Conservation (phyloP, 37 sponge, comb jelly and placozoan species). For the Beroe forskalii region DNA sequence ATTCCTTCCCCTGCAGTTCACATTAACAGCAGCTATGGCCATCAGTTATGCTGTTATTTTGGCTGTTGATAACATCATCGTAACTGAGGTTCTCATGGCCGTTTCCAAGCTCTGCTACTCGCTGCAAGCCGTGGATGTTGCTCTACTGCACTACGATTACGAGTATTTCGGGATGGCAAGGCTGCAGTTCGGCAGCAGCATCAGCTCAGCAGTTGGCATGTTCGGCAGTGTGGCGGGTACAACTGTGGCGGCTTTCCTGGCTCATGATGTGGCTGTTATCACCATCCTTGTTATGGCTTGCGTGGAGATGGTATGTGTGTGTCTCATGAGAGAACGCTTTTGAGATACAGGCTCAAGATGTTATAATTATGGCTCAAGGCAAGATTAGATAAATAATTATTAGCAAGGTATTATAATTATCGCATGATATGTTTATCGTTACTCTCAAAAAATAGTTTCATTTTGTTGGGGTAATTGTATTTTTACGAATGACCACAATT, state of each 20-base stretch:
- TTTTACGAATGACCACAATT: too few relatives aligned
- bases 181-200: neutral
- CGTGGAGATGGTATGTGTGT: neutral
- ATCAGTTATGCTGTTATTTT: neutral
- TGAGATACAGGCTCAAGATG: too few relatives aligned
- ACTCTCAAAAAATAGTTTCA: too few relatives aligned
- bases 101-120: neutral
- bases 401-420: too few relatives aligned
- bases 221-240: neutral
- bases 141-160: neutral
- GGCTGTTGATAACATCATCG: neutral
- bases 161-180: neutral
- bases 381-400: too few relatives aligned
- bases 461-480: too few relatives aligned
- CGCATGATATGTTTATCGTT: too few relatives aligned
- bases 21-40: neutral
- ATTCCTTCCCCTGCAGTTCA: neutral
- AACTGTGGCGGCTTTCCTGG: neutral
- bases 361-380: too few relatives aligned
- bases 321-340: neutral
- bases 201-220: neutral
- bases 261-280: neutral
- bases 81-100: neutral
- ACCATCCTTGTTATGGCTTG: neutral
- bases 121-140: neutral